Base-by-base conservation (phyloP, 2,113 vertebrate genomes). In the Enhydra lutris region DNA sequence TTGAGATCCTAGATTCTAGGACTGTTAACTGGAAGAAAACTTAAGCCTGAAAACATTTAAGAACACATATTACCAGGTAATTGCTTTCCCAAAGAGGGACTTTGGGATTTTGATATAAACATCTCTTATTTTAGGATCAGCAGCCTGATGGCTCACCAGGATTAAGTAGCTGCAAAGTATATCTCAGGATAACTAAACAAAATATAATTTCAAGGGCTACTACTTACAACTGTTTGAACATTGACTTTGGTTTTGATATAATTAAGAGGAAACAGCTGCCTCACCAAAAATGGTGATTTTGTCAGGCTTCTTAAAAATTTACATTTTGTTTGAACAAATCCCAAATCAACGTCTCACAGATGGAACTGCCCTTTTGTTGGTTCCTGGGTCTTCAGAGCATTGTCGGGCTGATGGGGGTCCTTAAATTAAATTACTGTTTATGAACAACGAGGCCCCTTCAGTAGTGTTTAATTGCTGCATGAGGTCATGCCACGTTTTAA, bases 241-340 rank as follows among this genome's bases (percentile, higher is more conserved):
- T 18, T 59, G 52, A 78, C 82, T 93, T 94, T 47, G 57, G 4
- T 10, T 85, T 93, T 36, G 69, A 11, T 69, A 6, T 86, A 76
- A 82, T 89, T 93, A 91, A 90, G 91, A 90, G 15, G 55, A 93
- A 97, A 89, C 17, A 92, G n/a, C 63, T 79, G 67, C 39, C 50
- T 94, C 71, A 50, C 26, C 31, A 59, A 67, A 87, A 74, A 79
- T 55, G 61, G 36, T 63, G 50, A n/a, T 94, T 95, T 82, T 90
- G 61, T 94, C 26, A 45, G 18, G 31, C n/a, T 89, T n/a, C 34
- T 85, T 91, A 79, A 82, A 85, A 50, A 17, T 76, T 84, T 78
- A 74, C 29, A 91, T 97, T 93, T 97, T 97, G n/a, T 59, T 36
- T 80, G 36, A 55, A 65, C 18, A 91, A 88, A 63, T 1, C 45